Evolutionary conservation across 2,888 invertebrate genomes (phyloP).

Genomic region (Volucella bombylans): DNA sequence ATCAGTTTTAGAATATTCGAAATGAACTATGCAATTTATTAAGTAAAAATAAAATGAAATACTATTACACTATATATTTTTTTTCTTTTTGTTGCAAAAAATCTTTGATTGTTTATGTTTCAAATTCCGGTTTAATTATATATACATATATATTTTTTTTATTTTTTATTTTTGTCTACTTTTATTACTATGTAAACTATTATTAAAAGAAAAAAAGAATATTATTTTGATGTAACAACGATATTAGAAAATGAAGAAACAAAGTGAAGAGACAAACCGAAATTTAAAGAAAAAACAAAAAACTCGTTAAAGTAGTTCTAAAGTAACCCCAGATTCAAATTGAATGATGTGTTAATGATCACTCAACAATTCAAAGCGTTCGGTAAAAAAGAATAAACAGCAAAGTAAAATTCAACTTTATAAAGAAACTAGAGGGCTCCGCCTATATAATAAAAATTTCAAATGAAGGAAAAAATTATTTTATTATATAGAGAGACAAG

Average conservation of each 20-base stretch:
- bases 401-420: conserved; percentile 22
- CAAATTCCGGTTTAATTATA: conserved; percentile 21
- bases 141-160: no score
- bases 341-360: conserved; percentile 51
- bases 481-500: neutral
- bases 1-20: neutral
- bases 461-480: no score
- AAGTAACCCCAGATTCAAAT: conserved; percentile 56
- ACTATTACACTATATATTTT: conserved; percentile 1
- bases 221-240: conserved; percentile 70
- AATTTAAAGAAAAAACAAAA: conserved; percentile 29
- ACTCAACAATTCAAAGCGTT: conserved; percentile 18
- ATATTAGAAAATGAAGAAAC: conserved; percentile 64
- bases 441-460: no score
- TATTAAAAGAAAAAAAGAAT: conserved; percentile 20
- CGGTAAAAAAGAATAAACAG: conserved; percentile 43
- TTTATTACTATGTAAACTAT: conserved; percentile 33
- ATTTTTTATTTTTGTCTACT: conserved; percentile 27
- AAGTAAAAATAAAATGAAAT: conserved; percentile 11
- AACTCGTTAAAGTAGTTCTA: conserved; percentile 33
- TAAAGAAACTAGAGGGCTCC: conserved; percentile 19
- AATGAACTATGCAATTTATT: neutral
- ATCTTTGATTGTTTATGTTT: conserved; percentile 29
- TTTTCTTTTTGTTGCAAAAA: conserved; percentile 38
- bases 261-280: conserved; percentile 22